Evolutionary conservation across 2,888 invertebrate species (phyloP).

Genomic region (Idaea straminata): DNA sequence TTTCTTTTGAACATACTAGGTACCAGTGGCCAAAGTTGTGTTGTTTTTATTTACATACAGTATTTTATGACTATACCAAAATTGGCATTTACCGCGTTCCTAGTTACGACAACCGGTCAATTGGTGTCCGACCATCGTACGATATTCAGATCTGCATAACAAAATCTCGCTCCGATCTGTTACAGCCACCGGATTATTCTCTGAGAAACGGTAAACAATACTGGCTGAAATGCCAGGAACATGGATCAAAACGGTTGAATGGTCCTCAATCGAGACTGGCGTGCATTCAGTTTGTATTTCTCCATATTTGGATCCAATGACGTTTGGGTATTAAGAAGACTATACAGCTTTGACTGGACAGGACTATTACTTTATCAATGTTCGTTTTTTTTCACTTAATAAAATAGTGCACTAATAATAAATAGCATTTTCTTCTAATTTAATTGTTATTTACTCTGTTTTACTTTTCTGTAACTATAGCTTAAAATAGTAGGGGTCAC

Average conservation of each 20-base stretch:
- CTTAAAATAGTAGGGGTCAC: no score
- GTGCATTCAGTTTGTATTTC: neutral
- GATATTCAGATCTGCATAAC: neutral
- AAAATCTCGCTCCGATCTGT: neutral
- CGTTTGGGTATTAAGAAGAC: neutral
- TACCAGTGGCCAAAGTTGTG: no score
- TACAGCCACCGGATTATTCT: neutral
- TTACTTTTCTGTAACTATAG: neutral
- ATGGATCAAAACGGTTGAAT: neutral
- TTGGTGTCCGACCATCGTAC: neutral
- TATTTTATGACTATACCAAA: neutral
- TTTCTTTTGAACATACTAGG: no score
- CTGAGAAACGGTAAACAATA: constrained; percentile 1
- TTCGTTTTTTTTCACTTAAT: neutral
- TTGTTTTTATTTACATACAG: no score
- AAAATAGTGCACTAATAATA: neutral
- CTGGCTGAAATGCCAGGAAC: neutral
- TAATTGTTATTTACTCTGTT: neutral
- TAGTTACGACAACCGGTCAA: neutral
- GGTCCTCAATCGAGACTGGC: constrained; percentile 1
- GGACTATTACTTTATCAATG: neutral
- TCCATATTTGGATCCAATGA: constrained; percentile 7
- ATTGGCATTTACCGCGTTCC: neutral
- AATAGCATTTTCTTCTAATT: neutral
- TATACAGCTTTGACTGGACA: neutral